phyloP scores from a whole-genome alignment of 2,113 vertebrate species.

The Odocoileus hemionus region DNA sequence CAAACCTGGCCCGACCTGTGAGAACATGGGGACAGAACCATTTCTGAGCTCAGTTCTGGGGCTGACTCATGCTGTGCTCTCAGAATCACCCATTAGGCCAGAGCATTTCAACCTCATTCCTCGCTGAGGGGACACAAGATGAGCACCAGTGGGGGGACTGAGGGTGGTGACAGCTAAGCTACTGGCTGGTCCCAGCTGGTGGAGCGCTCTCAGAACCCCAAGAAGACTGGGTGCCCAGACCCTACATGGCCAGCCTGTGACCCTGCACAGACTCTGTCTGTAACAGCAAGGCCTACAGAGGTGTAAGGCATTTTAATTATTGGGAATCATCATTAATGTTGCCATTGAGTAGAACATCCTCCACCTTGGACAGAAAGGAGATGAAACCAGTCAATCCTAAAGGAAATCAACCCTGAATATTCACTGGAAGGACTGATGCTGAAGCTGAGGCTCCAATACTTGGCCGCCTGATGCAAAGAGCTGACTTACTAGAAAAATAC shows the following conservation, averaged over 20 bases:
- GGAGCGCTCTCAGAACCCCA: background rate
- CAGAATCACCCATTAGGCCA: accelerated
- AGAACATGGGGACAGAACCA: background rate
- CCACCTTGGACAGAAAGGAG: background rate
- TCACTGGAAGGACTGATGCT: background rate
- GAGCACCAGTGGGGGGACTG: background rate
- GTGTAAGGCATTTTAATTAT: background rate
- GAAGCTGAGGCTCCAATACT: background rate
- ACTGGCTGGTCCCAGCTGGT: background rate
- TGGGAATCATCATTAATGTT: accelerated
- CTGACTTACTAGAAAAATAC: background rate
- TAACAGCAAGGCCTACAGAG: background rate
- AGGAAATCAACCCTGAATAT: background rate
- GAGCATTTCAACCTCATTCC: background rate
- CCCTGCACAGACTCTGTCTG: background rate
- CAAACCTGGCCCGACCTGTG: background rate
- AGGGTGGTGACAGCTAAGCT: background rate
- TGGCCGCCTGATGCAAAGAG: background rate
- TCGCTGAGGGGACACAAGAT: background rate
- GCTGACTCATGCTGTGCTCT: background rate
- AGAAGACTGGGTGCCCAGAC: background rate
- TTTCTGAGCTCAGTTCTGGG: background rate
- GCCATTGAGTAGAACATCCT: background rate
- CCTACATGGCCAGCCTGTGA: background rate
- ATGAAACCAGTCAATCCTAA: too few relatives aligned